phyloP scores from a whole-genome alignment of 2,113 vertebrate genomes.

The Mungos mungo region DNA sequence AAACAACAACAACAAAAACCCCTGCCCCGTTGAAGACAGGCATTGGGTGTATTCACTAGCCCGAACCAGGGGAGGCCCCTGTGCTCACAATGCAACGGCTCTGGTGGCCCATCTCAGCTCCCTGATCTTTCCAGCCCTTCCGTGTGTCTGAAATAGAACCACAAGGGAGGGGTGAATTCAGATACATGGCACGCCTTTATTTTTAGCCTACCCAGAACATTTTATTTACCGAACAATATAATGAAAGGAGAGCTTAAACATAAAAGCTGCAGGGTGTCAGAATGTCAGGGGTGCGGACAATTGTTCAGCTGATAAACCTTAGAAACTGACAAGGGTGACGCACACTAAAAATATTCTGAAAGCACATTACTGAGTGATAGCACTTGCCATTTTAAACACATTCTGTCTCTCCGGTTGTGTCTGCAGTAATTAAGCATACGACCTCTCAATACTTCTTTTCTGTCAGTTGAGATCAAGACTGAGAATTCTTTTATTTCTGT shows the following conservation, averaged over 20 bases:
- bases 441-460: slow-evolving; percentile 45
- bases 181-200: slow-evolving; percentile 10
- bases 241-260: slow-evolving; percentile 54
- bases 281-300: slow-evolving; percentile 19
- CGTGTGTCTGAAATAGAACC: neutral
- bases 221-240: slow-evolving; percentile 61
- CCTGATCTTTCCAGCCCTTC: neutral
- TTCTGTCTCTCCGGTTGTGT: slow-evolving; percentile 9
- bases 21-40: neutral
- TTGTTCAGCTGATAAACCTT: slow-evolving; percentile 28
- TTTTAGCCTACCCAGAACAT: slow-evolving; percentile 64
- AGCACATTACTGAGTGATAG: slow-evolving; percentile 49
- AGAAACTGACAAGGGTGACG: slow-evolving; percentile 54
- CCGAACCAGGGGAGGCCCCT: neutral
- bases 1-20: neutral
- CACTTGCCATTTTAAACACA: slow-evolving; percentile 58
- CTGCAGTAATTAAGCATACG: slow-evolving; percentile 60
- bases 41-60: neutral
- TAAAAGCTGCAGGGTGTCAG: slow-evolving; percentile 47
- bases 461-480: slow-evolving; percentile 34
- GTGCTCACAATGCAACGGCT: neutral
- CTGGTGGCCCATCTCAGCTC: neutral
- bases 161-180: neutral
- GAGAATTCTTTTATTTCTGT: slow-evolving; percentile 60
- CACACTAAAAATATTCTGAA: slow-evolving; percentile 41